Evolutionary conservation across 2,888 invertebrate species (phyloP).

Genomic region (Cantharis nigra): DNA sequence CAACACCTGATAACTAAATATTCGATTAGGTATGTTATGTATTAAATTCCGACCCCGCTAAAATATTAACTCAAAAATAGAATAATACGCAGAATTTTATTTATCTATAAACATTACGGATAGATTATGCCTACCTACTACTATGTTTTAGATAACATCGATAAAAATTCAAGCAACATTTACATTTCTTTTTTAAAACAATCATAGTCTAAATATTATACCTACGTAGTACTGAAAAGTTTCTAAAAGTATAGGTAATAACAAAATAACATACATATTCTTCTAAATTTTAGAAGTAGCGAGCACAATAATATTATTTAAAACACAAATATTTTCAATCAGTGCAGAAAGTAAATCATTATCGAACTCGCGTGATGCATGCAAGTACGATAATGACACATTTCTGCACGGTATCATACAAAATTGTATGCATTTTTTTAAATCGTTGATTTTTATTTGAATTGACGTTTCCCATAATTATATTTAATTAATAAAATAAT

Average conservation of each 20-base stretch:
- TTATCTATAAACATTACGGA: not conserved
- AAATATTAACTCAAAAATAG: not conserved
- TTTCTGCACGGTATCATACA: too few relatives aligned
- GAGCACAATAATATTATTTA: not conserved
- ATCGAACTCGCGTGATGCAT: too few relatives aligned
- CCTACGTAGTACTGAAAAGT: not conserved
- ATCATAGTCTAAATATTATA: not conserved
- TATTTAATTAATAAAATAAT: too few relatives aligned
- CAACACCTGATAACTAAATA: not conserved
- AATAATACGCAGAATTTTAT: not conserved
- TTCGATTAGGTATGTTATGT: not conserved
- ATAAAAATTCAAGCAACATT: not conserved
- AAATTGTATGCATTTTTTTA: too few relatives aligned
- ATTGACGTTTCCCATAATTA: too few relatives aligned
- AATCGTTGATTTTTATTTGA: too few relatives aligned
- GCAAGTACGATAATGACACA: too few relatives aligned
- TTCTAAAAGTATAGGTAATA: too few relatives aligned
- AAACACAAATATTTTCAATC: not conserved
- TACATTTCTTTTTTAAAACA: not conserved
- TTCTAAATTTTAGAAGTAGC: not conserved
- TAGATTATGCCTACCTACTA: not conserved
- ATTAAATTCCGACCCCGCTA: not conserved
- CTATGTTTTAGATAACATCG: not conserved
- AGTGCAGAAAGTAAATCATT: too few relatives aligned
- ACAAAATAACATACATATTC: not conserved